Evolutionary conservation across 1,140 invertebrate genomes (phyloP), one percentile per base, ranked within the genome.

Genomic region (Hylyphantes graminicola): DNA sequence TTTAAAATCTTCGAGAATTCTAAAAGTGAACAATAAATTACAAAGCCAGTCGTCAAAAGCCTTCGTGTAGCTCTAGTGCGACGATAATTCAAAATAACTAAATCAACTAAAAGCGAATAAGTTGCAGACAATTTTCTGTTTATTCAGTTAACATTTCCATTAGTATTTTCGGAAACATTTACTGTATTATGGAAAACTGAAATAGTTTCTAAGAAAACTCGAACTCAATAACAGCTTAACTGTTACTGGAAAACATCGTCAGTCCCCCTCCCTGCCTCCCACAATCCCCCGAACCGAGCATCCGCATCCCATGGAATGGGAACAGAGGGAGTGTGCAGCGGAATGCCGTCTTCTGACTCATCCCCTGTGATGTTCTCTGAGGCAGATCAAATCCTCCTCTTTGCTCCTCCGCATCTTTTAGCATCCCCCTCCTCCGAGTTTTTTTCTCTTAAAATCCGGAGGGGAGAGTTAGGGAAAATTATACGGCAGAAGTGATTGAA

Each of bases 291-390:
- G 17, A 74, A 74, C 15, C 17, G 54, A 74, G 19, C 10, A 50
- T 15, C 21, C 7, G 15, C 48, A 21, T 7, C 19, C 13, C 35
- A 15, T n/a, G 53, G 53, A 59, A 10, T 76, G 74, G 51, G 74
- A 59, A 61, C 61, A 76, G 17, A 53, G 57, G n/a, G 59, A 50
- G 55, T 59, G 13, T 74, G 76, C 67, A 55, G 61, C 17, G 76
- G 76, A 78, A 78, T 78, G 76, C 64, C n/a, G 50, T 64, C 63
- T 54, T 68, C 63, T 78, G 76, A 78, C 51, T 78, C 76, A 78
- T 78, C 63, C 53, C 59, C 59, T 35, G 15, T 59, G 11, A 17
- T 76, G 76, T 64, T 78, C 64, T 78, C 61, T 67, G 50, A 55
- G 12, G 76, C 76, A 63, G 61, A 78, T 78, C 76, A 65, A 57